Conservation (phyloP, 2,888 invertebrate genomes). For the Pyralis farinalis region DNA sequence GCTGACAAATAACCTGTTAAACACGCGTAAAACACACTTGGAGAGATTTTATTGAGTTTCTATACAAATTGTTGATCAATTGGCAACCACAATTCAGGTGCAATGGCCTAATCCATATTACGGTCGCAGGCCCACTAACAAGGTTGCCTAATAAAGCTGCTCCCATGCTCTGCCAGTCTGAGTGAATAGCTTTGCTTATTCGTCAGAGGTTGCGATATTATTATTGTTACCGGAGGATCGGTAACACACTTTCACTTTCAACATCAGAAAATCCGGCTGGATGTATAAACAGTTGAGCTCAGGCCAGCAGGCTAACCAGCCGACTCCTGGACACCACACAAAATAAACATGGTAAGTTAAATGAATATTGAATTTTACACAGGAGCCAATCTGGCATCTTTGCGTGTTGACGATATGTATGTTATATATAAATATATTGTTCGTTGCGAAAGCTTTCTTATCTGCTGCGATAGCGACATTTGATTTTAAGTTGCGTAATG, state of each 20-base stretch:
- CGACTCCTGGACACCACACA: conserved; percentile 21
- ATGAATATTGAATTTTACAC: too few species aligned
- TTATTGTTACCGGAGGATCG: conserved; percentile 42
- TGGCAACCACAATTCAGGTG: background rate
- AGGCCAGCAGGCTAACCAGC: conserved; percentile 22
- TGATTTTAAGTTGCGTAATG: too few species aligned
- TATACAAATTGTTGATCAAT: too few species aligned
- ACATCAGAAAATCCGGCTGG: conserved; percentile 39
- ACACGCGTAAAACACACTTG: too few species aligned
- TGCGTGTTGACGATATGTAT: too few species aligned
- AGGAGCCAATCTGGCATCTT: too few species aligned
- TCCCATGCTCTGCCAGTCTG: conserved; percentile 29
- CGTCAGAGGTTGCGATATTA: conserved; percentile 48
- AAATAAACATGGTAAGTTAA: conserved; percentile 32
- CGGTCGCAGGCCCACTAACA: background rate
- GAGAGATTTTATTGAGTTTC: too few species aligned
- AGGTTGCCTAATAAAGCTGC: conserved; percentile 19
- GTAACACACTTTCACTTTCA: conserved; percentile 60
- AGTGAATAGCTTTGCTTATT: conserved; percentile 32
- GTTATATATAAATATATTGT: too few species aligned
- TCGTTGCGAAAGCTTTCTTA: too few species aligned
- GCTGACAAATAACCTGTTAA: too few species aligned
- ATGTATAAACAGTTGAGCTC: conserved; percentile 26
- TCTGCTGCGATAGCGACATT: too few species aligned
- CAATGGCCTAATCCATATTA: conserved; percentile 2